Evolutionary conservation across 2,888 invertebrate genomes (phyloP), one percentile per base, ranked within the genome.

Genomic region (Tipula confusa): DNA sequence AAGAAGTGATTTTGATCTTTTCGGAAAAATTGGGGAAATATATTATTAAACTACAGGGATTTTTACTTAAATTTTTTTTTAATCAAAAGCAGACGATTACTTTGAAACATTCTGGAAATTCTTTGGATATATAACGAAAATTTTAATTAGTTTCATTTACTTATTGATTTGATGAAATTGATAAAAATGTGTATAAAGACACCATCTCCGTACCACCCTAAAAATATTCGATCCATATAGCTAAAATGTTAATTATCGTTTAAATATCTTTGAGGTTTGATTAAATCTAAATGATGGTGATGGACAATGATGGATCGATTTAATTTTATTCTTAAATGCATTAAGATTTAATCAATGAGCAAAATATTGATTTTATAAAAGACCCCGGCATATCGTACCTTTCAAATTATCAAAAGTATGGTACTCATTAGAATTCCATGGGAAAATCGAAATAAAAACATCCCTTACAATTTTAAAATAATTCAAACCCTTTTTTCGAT

Each of bases 91-190:
- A 24, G 24, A 64, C 36, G 36, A 43, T 15, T 3, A 5, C 15
- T 6, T 33, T 6, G 15, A 43, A 15, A 64, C 24, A 24, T 24
- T 43, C n/a, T 24, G 18, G 0, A 64, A 64, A 64, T 64, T 24
- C 24, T 64, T 24, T 64, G 64, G 64, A 24, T 64, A 64, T 9
- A 33, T 33, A 33, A n/a, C 0, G 43, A 43, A 18, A 64, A 9
- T 64, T 64, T 64, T 64, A 64, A 64, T 64, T 64, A 64, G 64
- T 64, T 64, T 64, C 64, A 24, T 64, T 64, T n/a, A n/a, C n/a
- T n/a, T 64, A 24, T 9, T 9, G 64, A 64, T 24, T 9, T 1
- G 1, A 64, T 1, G 3, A 18, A 24, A 64, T 18, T 64, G 64
- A 64, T 64, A 64, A 64, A 13, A n/a, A 4, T 3, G n/a, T 7